phyloP scores from a whole-genome alignment of 2,113 vertebrate species.

The Rynchops niger region DNA sequence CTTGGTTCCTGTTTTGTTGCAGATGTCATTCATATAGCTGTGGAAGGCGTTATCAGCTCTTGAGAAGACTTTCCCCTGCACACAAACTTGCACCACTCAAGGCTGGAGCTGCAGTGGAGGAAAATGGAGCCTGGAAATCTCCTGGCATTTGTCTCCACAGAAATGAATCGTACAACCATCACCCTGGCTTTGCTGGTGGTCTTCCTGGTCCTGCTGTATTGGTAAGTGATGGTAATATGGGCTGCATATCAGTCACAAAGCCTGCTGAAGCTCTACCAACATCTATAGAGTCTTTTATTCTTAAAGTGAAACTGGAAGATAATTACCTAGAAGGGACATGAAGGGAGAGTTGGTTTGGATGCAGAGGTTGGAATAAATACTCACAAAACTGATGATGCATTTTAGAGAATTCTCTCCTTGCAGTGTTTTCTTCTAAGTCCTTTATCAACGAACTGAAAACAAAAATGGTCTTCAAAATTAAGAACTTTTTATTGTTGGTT shows the following conservation, averaged over 20 bases:
- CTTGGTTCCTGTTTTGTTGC: slow-evolving; percentile 49
- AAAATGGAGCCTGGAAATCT: slow-evolving; percentile 58
- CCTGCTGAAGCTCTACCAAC: neutral
- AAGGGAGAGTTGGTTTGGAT: neutral
- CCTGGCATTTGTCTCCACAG: slow-evolving; percentile 43
- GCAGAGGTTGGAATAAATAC: neutral
- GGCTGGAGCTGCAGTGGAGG: neutral
- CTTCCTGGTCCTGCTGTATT: slow-evolving; percentile 82
- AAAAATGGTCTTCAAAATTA: neutral
- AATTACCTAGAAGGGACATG: neutral
- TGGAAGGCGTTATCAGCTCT: slow-evolving; percentile 44
- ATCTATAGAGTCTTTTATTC: neutral
- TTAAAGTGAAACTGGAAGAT: neutral
- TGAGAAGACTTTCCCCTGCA: neutral
- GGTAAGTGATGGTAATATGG: slow-evolving; percentile 73
- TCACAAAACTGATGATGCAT: neutral
- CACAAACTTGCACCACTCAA: neutral
- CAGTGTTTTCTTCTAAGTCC: neutral
- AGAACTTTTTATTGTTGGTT: neutral
- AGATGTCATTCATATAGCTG: neutral
- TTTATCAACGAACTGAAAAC: neutral
- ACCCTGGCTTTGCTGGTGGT: slow-evolving; percentile 72
- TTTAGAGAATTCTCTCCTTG: neutral
- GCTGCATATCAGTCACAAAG: neutral
- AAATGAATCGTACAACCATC: slow-evolving; percentile 52